Base-by-base conservation (phyloP, 2,888 invertebrate genomes). In the Noctua janthe region DNA sequence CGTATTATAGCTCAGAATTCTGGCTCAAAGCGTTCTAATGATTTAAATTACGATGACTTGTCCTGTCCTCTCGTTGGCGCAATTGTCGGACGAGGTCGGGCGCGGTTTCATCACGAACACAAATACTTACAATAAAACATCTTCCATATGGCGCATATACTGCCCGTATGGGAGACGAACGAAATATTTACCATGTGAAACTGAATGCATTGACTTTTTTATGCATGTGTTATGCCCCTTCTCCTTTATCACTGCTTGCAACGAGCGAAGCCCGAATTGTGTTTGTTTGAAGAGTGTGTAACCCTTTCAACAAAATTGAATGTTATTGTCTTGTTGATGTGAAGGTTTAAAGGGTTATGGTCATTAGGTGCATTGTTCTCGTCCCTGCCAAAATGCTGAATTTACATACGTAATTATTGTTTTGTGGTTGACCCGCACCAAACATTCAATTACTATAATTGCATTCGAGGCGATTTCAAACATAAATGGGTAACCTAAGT, bases 1-100 rank as follows among this genome's bases (percentile, higher is more conserved):
- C 74, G 78, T 66, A 79, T 82, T 81, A 84, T 74, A 71, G 74
- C 80, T 70, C 66, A 84, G 78, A 84, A 82, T 78, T 86, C 78
- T 86, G 82, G 73, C 84, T 87, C 82, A 75, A 88, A 87, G 87
- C 88, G 90, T 92, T 93, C 92, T 93, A 94, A 95, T 94, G 93
- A 93, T 94, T 94, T 94, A 94, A 96, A 95, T 95, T 95, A 94
- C 94, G 94, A 95, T 95, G 95, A 95, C 92, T 94, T 92, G 94
- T 92, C 91, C 92, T 90, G 92, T 92, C 91, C 91, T 92, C 93
- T 94, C 93, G 95, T 96, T 95, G 95, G 94, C 91, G 91, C 94
- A 96, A 95, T 94, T 95, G 94, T 89, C 90, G 88, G 93, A 82
- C 95, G 95, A 95, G 95, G 95, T 92, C 96, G 93, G 91, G 91